Base-by-base conservation (phyloP, 2,113 vertebrate genomes). In the Thinocorus orbignyianus region DNA sequence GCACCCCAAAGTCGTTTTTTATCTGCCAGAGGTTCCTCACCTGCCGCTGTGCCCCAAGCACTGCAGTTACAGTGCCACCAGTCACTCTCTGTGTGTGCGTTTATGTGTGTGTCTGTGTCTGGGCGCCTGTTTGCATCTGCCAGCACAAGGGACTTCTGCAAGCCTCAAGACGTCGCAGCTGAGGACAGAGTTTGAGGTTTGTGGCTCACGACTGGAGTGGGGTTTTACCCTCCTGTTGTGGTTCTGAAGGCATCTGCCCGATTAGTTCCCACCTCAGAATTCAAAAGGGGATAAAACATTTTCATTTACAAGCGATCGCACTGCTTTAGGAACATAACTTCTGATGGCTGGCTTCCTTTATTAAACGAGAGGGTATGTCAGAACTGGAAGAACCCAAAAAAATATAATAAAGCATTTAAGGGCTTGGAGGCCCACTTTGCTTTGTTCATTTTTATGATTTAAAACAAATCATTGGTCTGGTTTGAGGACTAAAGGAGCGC, bases 401-500 rank as follows among this genome's bases (percentile, higher is more conserved):
- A 46, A 55, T 2, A 14, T 0, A n/a, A 26, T 17, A 35, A 22
- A 70, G 17, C 8, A 22, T n/a, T 76, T 61, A 17, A 17, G 31
- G 54, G 22, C 61, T 58, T 22, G 17, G 48, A 28, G 16, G 70
- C 41, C 18, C 1, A 0, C 3, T 64, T 62, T 37, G 13, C 20
- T 69, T 12, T n/a, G 57, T 35, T 30, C 8, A 33, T 54, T 71
- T 20, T 51, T 55, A 37, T 88, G 16, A 52, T 52, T 84, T 30
- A 9, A 49, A 41, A 37, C 60, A 17, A 17, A 16, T 2, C 2
- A 16, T 4, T 0, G 0, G 3, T 3, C 30, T 41, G 24, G 6
- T 77, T 65, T 33, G 61, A 68, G 62, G 51, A 15, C 24, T 31
- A 7, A 35, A 42, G 33, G 20, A 10, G 15, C 30, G 16, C 39